phyloP scores from a whole-genome alignment of 2,888 invertebrate genomes.

The Netelia inedita region DNA sequence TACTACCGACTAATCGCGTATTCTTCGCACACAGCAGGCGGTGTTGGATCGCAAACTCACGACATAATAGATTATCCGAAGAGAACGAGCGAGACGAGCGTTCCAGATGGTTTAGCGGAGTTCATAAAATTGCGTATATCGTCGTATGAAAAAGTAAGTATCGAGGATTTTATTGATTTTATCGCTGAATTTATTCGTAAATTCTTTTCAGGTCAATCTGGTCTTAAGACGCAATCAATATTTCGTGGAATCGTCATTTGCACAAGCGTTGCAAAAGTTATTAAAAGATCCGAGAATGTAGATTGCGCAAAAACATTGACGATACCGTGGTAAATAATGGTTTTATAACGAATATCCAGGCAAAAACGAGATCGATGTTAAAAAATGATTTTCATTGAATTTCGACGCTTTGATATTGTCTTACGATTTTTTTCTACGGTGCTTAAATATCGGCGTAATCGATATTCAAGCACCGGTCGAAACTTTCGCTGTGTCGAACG shows the following conservation, averaged over 20 bases:
- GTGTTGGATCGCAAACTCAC: constrained; percentile 98
- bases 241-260: constrained; percentile 97
- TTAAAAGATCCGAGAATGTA: constrained; percentile 97
- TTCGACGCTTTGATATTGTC: too few species aligned
- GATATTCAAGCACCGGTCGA: constrained; percentile 81
- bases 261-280: constrained; percentile 98
- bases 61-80: constrained; percentile 99
- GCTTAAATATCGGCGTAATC: too few species aligned
- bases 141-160: constrained; percentile 96
- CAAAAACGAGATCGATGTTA: too few species aligned
- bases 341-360: constrained; percentile 87
- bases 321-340: constrained; percentile 86
- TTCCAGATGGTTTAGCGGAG: constrained; percentile 97
- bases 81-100: constrained; percentile 96
- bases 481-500: constrained; percentile 91
- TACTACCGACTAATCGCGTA: constrained; percentile 98
- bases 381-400: too few species aligned
- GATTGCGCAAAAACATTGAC: constrained; percentile 89
- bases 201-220: constrained; percentile 89
- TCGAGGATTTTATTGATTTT: constrained; percentile 5
- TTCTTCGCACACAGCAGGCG: constrained; percentile 99
- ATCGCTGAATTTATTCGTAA: neutral
- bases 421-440: too few species aligned
- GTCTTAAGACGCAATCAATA: constrained; percentile 99
- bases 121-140: constrained; percentile 98